Base-by-base conservation (phyloP, 2,888 invertebrate genomes). In the Chironomus riparius region DNA sequence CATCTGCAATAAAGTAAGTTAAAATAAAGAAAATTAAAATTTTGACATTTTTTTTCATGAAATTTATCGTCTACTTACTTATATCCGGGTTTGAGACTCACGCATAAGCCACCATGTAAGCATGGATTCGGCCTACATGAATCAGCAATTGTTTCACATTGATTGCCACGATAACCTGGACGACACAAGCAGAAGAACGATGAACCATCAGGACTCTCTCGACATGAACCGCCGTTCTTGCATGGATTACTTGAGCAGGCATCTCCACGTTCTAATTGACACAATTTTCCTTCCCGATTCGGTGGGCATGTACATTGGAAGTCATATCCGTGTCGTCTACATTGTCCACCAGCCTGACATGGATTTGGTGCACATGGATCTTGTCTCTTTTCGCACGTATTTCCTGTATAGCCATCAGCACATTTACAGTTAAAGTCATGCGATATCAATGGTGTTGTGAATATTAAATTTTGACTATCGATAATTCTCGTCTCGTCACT, bases 111-210 rank as follows among this genome's bases (percentile, higher is more conserved):
- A 28, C 94, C 95, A 82, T 95, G 87, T 78, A 93, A 85, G 80
- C 97, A 97, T n/a, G 96, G 97, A 83, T 96, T 95, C 0, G 95
- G 94, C 77, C 95, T 87, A 81, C 97, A 98, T 0, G 94, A 93
- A 82, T 96, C 95, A 0, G 94, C 91, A 3, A 92, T 86, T 21
- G 91, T 90, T 85, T 97, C 95, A 82, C 97, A 98, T 79, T 92
- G 91, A 82, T 92, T 93, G 2, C 98, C 97, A 12, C 94, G 88
- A 82, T 94, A 97, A 0, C 96, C 96, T 2, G 94, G 92, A 2
- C 95, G 89, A 82, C 97, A 98, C 1, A 94, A 85, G 80, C 97
- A 98, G 84, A 94, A 95, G 88, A 93, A 97, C 47, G 93, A 92
- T 38, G 92, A 92, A 69, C 92, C 92, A 80, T 95, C 94, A 0